Evolutionary conservation across 2,113 vertebrate species (phyloP), one percentile per base, ranked within the genome.

Genomic region (Apteryx mantelli): DNA sequence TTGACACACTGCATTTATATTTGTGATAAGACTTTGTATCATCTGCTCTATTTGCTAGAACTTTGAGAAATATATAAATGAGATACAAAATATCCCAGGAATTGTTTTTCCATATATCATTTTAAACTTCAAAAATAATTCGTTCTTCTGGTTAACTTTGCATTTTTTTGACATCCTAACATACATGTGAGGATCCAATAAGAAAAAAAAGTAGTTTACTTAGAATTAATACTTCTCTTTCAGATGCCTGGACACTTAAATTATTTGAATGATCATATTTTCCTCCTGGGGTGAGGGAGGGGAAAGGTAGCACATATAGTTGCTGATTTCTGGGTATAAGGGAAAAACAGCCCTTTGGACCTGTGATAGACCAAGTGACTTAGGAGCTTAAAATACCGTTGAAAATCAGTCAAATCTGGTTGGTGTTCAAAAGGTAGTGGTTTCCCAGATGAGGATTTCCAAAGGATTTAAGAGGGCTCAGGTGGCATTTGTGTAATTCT

Each of bases 1-100:
- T 96, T 96, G 94, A 91, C 48, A 82, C 19, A 40, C 36, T 89
- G 17, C 52, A 69, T 93, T 95, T 95, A 85, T 87, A 53, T 82
- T 81, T 95, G 77, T 82, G 20, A 50, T 85, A 91, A 42, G 61
- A 56, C 18, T 89, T 88, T 60, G 13, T 50, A 48, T 82, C 60
- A 78, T 82, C 78, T 81, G 6, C 53, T 60, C 53, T 88, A 0
- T 91, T 91, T 94, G 74, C 63, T 81, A 89, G 42, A 89, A 38
- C 70, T 78, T 86, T 87, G 36, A 76, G 55, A 93, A 75, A 86
- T 46, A 55, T 34, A 53, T 60, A 65, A 26, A 75, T 40, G 12
- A 36, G 20, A 68, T 11, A 9, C 3, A 38, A 80, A 48, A 48
- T 65, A 36, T 68, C 19, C 70, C 25, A 81, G 36, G 63, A 82